Base-by-base conservation (phyloP, 1,140 invertebrate genomes). In the Tetragonula clypearis region DNA sequence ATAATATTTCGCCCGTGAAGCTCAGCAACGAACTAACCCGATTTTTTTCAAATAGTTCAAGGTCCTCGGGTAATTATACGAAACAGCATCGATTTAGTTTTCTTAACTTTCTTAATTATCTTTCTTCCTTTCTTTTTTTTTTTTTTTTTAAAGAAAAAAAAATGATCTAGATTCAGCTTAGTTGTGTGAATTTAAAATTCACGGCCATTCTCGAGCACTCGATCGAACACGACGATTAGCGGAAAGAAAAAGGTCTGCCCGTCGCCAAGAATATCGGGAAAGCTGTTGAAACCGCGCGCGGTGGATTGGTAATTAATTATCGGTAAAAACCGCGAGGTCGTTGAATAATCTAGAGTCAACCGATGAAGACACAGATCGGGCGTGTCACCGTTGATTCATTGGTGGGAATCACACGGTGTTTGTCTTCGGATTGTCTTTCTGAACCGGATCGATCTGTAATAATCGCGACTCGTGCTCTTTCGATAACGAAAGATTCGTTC, bases 261-360 rank as follows among this genome's bases (percentile, higher is more conserved):
- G 12, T 19, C 14, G 30, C 6, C 6, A 49, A 26, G 14, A 71
- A 41, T 66, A 35, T 78, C 19, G 19, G 26, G 30, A 11, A 15
- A 55, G 21, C 4, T n/a, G 21, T 12, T 5, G 60, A 65, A 55
- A 26, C 60, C 9, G 3, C 82, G 8, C 15, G n/a, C 30, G 30
- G 30, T n/a, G 49, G 58, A 71, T 53, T 8, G 30, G n/a, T 77
- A 65, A 83, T 83, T 83, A 78, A 83, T 83, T 78, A 83, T 82
- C 26, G 60, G 49, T 41, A 19, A 19, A 55, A 56, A 30, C 30
- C 72, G 19, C 5, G 4, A 23, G 19, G 14, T 21, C 41, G 41
- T 26, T 9, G 21, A 55, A 17, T 41, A n/a, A 41, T 62, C n/a
- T 60, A 35, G 53, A 68, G 65, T 58, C 71, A 68, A 35, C 12